Percentiles rank a stretch among this genome's conserved stretches.
phyloP scores from a whole-genome alignment of 1,140 invertebrate species.

The Tetragnatha versicolor region DNA sequence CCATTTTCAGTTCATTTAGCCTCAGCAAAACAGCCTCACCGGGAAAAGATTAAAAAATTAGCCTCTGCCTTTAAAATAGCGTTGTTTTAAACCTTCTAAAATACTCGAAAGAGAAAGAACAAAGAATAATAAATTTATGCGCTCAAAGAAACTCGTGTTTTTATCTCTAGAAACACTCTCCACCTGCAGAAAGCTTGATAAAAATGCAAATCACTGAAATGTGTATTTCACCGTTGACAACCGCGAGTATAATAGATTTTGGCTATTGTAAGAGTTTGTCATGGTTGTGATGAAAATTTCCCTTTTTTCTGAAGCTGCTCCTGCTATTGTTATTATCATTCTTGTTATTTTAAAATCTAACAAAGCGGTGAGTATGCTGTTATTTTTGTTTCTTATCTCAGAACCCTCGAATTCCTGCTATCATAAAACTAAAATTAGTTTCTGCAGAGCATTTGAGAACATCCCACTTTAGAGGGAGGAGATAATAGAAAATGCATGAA shows the following conservation, averaged over 20 bases:
- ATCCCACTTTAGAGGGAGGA: too few relatives aligned
- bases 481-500: constrained; percentile 12
- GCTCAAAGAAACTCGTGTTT: background rate
- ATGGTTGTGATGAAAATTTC: constrained; percentile 4
- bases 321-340: too few relatives aligned
- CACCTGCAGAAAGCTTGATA: constrained; percentile 17
- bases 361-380: too few relatives aligned
- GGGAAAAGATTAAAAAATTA: background rate
- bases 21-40: too few relatives aligned
- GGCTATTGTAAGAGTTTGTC: background rate
- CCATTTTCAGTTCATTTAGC: too few relatives aligned
- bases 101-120: background rate
- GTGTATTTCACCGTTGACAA: constrained; percentile 5
- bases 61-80: background rate
- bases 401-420: too few relatives aligned
- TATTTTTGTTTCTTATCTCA: too few relatives aligned
- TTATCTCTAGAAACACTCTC: constrained; percentile 12
- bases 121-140: background rate
- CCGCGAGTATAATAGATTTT: background rate
- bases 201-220: constrained; percentile 28
- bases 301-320: background rate
- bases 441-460: too few relatives aligned
- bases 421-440: too few relatives aligned
- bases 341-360: too few relatives aligned
- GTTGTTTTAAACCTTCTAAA: background rate